Percentiles rank a stretch among this genome's conserved stretches.
Conservation (phyloP, 2,888 invertebrate species). For the Drymonia ruficornis region DNA sequence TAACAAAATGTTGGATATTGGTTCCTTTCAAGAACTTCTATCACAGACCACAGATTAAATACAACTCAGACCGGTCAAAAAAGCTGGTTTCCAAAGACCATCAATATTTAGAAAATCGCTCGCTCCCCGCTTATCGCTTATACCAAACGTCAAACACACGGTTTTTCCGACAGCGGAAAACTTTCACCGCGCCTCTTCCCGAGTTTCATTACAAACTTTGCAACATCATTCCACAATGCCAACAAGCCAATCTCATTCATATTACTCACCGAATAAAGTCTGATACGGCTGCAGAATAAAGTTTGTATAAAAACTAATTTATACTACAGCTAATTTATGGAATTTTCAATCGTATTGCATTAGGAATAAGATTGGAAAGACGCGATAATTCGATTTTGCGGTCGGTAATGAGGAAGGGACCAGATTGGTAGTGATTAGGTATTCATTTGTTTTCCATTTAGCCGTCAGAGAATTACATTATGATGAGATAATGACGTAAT, state of each 20-base stretch:
- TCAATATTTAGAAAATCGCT: background rate
- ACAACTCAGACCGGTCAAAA: too few species aligned
- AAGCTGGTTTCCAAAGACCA: too few species aligned
- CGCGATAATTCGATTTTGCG: background rate
- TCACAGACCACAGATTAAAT: too few species aligned
- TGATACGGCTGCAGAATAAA: constrained; percentile 3
- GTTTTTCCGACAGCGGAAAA: constrained; percentile 54
- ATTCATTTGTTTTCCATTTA: constrained; percentile 2
- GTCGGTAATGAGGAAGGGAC: background rate
- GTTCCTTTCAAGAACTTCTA: too few species aligned
- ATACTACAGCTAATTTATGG: constrained; percentile 13
- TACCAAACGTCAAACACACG: constrained; percentile 36
- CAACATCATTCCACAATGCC: constrained; percentile 8
- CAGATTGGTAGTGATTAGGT: constrained; percentile 1
- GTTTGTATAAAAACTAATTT: constrained; percentile 14
- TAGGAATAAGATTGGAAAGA: background rate
- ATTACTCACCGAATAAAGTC: constrained; percentile 7
- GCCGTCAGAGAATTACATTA: constrained; percentile 2
- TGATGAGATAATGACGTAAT: background rate
- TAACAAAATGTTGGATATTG: too few species aligned
- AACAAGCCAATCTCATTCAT: constrained; percentile 23
- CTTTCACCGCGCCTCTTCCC: constrained; percentile 53
- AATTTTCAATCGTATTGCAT: constrained; percentile 20
- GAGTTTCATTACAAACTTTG: constrained; percentile 37
- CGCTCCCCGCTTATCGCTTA: constrained; percentile 22